Conservation (phyloP, 2,888 invertebrate genomes). For the Tinea semifulvella region DNA sequence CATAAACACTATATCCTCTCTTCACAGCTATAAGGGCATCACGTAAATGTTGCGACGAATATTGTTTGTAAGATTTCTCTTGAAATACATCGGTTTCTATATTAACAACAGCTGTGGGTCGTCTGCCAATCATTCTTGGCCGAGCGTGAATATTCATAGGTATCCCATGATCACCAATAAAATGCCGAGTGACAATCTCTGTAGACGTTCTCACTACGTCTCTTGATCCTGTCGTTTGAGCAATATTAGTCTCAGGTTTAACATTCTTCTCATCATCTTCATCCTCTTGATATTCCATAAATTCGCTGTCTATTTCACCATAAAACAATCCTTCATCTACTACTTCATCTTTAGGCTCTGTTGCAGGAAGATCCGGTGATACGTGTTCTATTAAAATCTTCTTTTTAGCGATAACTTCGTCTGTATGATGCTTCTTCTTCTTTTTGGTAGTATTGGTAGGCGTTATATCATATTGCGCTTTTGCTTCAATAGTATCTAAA, state of each 20-base stretch:
- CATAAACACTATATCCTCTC: constrained; percentile 28
- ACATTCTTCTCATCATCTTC: not conserved
- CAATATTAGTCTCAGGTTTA: not conserved
- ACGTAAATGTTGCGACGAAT: constrained; percentile 23
- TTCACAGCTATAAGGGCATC: constrained; percentile 25
- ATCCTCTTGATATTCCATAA: not conserved
- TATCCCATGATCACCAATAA: constrained; percentile 10
- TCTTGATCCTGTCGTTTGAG: not conserved
- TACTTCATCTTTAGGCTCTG: not conserved
- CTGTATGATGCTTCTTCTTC: not conserved
- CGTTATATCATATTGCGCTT: not conserved
- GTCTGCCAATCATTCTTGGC: constrained; percentile 10
- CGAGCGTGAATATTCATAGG: constrained; percentile 13
- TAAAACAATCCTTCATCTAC: constrained; percentile 1
- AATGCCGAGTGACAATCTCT: constrained; percentile 9
- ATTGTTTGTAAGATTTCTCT: constrained; percentile 22
- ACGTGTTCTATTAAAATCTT: not conserved
- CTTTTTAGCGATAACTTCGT: not conserved
- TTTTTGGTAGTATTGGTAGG: not conserved
- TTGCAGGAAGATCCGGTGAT: not conserved
- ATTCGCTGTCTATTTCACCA: not conserved
- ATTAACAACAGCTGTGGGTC: constrained; percentile 9
- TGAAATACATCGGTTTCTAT: constrained; percentile 17
- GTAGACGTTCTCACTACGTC: constrained; percentile 8
- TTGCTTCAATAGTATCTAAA: not conserved